These are phyloP conservation scores for Coptodon rendalli DNA, from an alignment of 2,113 vertebrate species.

Conservation along the genomic window DNA sequence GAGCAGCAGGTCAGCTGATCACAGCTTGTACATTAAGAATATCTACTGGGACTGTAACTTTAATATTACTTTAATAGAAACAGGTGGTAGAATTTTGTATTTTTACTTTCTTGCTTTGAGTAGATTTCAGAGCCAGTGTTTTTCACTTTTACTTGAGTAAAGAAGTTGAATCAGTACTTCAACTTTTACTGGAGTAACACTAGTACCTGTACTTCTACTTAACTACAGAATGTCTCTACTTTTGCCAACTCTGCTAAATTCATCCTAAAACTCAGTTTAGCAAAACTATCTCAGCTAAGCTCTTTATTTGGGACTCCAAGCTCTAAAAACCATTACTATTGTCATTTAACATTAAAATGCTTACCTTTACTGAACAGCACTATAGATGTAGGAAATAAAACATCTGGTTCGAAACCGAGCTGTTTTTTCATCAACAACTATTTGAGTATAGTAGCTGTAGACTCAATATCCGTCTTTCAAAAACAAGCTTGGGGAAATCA, in stretches of 20 bases:
- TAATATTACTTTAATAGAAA: background rate
- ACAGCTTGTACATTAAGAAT: background rate
- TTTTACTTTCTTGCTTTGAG: background rate
- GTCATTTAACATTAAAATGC: background rate
- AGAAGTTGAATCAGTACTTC: background rate
- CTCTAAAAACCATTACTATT: background rate
- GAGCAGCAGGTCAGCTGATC: background rate
- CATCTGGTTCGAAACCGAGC: background rate
- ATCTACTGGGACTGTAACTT: background rate
- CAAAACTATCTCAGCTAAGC: background rate
- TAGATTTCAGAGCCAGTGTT: background rate
- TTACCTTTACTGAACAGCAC: background rate
- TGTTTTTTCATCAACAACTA: background rate
- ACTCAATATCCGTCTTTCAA: conserved; percentile 17
- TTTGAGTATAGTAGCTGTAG: background rate
- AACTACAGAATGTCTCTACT: background rate
- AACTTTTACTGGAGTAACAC: background rate
- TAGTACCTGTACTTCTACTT: background rate
- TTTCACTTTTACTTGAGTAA: background rate
- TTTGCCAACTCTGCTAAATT: background rate
- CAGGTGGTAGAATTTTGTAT: background rate
- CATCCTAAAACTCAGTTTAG: background rate
- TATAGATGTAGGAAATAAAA: background rate
- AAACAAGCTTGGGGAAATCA: background rate
- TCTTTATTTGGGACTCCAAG: background rate